These are phyloP conservation scores for Tragelaphus buxtoni DNA, from an alignment of 2,113 vertebrate genomes.

Conservation along the genomic window DNA sequence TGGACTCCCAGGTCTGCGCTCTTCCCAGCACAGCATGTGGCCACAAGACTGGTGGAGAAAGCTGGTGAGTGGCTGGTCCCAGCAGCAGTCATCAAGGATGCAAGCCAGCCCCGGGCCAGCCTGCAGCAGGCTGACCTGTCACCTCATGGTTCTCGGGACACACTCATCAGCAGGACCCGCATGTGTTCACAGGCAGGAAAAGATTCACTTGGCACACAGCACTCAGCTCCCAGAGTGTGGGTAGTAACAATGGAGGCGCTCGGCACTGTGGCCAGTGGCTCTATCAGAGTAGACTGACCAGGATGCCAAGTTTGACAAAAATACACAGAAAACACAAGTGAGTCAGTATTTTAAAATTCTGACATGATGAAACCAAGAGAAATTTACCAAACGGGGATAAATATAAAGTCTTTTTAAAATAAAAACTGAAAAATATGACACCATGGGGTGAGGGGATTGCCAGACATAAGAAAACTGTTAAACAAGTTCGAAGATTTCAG, in stretches of 20 bases:
- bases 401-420: neutral
- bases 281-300: neutral
- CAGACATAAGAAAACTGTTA: neutral
- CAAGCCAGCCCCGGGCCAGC: neutral
- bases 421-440: neutral
- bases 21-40: too few relatives aligned
- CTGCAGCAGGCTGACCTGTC: neutral
- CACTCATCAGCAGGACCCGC: fast-evolving
- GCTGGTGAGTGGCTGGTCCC: neutral
- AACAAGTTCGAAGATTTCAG: neutral
- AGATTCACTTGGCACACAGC: neutral
- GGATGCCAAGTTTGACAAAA: neutral
- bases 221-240: neutral
- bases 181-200: neutral
- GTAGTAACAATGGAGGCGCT: neutral
- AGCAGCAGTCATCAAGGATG: neutral
- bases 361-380: neutral
- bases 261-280: neutral
- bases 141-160: neutral
- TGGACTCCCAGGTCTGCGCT: neutral
- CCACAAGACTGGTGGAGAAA: too few relatives aligned
- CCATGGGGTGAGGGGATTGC: neutral
- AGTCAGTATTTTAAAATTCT: neutral
- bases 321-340: neutral
- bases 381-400: neutral